phyloP scores from a whole-genome alignment of 2,113 vertebrate species.

The Ictalurus punctatus region DNA sequence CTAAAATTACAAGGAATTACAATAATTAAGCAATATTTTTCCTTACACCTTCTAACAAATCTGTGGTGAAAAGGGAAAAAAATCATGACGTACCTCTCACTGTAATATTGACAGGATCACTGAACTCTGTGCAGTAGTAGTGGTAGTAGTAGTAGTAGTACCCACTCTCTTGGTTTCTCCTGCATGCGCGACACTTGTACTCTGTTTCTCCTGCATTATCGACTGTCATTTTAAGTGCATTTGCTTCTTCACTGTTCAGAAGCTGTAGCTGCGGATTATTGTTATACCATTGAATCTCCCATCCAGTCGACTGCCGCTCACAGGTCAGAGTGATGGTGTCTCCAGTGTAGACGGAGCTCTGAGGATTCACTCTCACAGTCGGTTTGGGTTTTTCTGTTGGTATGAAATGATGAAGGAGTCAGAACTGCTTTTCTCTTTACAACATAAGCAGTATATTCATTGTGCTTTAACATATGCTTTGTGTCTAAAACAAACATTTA shows the following conservation, averaged over 20 bases:
- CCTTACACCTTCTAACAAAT: neutral
- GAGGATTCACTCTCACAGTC: constrained; percentile 3
- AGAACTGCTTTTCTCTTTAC: neutral
- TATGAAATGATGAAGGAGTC: no score
- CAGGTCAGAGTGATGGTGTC: neutral
- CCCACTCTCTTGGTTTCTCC: no score
- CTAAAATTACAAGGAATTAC: neutral
- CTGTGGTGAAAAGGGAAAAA: neutral
- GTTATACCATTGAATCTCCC: neutral
- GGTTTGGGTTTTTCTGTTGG: constrained; percentile 4
- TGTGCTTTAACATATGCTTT: neutral
- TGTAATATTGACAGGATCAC: neutral
- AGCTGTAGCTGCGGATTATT: neutral
- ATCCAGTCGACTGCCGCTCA: neutral
- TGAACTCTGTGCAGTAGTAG: neutral
- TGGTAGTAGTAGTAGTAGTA: no score
- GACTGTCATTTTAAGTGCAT: neutral
- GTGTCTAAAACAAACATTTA: no score
- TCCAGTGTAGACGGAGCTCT: neutral
- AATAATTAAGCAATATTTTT: neutral
- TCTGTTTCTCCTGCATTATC: neutral
- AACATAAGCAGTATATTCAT: constrained; percentile 1
- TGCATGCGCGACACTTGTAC: neutral
- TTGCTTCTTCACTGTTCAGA: rapidly evolving
- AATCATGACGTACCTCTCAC: neutral